These are phyloP conservation scores for Pelosia muscerda DNA, from an alignment of 2,888 invertebrate species.

Conservation along the genomic window DNA sequence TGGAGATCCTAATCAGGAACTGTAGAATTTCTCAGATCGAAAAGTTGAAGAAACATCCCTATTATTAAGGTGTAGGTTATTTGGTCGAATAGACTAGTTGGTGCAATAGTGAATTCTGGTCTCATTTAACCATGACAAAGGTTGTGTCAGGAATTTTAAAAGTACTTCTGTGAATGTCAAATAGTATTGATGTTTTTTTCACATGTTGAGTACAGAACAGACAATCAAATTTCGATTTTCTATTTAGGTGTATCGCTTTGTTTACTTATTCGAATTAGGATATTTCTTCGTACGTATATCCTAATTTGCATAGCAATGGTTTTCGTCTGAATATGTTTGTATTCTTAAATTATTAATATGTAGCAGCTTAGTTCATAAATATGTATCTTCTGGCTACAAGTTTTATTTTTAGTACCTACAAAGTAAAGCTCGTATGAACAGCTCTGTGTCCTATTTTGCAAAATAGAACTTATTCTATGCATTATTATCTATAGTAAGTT, in stretches of 20 bases:
- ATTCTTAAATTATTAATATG: constrained; percentile 1
- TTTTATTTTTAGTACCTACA: too few relatives aligned
- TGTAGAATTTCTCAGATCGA: constrained; percentile 52
- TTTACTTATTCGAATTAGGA: too few relatives aligned
- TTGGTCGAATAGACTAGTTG: constrained; percentile 20
- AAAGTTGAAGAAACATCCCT: constrained; percentile 15
- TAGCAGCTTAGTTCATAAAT: neutral
- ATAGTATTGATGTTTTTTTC: constrained; percentile 4
- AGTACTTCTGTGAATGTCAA: constrained; percentile 10
- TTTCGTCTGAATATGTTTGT: constrained; percentile 13
- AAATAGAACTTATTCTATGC: neutral
- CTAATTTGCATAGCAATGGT: constrained; percentile 28
- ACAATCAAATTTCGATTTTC: neutral
- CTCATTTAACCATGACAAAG: constrained; percentile 29
- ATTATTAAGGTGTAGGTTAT: constrained; percentile 22
- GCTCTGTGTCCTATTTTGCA: too few relatives aligned
- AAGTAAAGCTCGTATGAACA: too few relatives aligned
- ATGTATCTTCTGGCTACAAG: neutral
- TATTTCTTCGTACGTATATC: constrained; percentile 19
- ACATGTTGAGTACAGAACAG: constrained; percentile 17
- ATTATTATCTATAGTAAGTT: neutral
- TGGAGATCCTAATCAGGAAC: constrained; percentile 72
- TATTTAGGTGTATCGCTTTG: too few relatives aligned
- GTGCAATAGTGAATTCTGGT: constrained; percentile 33
- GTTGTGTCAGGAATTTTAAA: constrained; percentile 17